Percentiles rank a stretch among this genome's conserved stretches.
phyloP scores from a whole-genome alignment of 2,797 vertebrate genomes.

The Propithecus perrieri region DNA sequence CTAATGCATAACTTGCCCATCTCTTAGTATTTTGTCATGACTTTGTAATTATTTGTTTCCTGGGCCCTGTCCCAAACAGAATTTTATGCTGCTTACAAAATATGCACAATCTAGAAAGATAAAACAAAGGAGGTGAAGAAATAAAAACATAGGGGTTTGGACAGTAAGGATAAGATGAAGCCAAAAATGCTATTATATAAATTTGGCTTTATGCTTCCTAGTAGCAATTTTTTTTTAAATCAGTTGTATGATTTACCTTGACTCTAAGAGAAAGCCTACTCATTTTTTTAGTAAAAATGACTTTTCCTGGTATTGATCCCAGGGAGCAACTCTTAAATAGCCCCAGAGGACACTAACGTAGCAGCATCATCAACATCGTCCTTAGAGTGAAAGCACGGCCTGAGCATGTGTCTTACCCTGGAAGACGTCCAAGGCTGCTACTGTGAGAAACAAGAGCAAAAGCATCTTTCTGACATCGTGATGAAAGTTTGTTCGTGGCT shows the following conservation, averaged over 20 bases:
- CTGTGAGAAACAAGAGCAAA: neutral
- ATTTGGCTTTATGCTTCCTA: neutral
- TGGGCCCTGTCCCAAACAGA: constrained; percentile 14
- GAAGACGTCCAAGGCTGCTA: neutral
- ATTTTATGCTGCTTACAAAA: constrained; percentile 51
- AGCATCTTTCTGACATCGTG: neutral
- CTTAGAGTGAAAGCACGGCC: neutral
- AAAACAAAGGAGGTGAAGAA: constrained; percentile 27
- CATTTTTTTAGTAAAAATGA: neutral
- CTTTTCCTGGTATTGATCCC: neutral
- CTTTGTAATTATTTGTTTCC: constrained; percentile 12
- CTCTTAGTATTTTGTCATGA: neutral
- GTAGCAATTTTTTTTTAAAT: neutral
- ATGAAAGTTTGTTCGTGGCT: neutral
- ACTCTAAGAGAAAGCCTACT: neutral
- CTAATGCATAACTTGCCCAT: neutral
- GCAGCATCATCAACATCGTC: neutral
- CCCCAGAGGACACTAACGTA: no score
- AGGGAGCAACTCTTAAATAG: neutral
- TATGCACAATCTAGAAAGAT: constrained; percentile 31
- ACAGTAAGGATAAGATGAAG: neutral
- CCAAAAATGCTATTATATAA: neutral
- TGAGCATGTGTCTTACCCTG: neutral
- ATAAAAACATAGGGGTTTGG: neutral
- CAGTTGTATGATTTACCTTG: neutral